Percentiles rank a stretch among this genome's conserved stretches.
These are phyloP conservation scores for Pristionchus mayeri DNA, from an alignment of 2,888 invertebrate genomes.

Conservation along the genomic window DNA sequence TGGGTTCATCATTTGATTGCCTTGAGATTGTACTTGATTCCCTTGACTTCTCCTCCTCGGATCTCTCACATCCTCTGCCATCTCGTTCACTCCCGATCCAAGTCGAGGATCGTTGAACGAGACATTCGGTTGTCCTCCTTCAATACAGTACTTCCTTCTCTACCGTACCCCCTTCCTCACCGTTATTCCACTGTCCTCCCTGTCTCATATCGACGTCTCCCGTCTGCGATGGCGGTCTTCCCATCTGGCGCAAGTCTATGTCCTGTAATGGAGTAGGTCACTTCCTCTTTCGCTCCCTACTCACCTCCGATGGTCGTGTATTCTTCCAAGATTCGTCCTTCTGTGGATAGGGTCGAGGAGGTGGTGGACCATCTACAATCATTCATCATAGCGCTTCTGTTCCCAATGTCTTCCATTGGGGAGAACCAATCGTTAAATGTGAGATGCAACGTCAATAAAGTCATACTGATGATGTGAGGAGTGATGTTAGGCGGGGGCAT, in stretches of 20 bases:
- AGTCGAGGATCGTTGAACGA: slow-evolving; percentile 31
- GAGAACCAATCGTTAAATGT: neutral
- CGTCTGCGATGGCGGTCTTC: neutral
- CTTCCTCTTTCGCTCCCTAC: neutral
- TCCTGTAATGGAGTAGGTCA: neutral
- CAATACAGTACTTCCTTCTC: neutral
- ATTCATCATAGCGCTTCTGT: too few relatives aligned
- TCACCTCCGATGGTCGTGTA: slow-evolving; percentile 13
- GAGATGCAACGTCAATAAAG: too few relatives aligned
- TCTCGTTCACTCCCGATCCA: neutral
- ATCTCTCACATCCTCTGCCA: slow-evolving; percentile 46
- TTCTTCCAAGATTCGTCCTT: slow-evolving; percentile 49
- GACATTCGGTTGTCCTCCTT: neutral
- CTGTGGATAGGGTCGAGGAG: neutral
- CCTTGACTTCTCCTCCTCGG: slow-evolving; percentile 46
- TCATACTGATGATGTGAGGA: slow-evolving; percentile 24
- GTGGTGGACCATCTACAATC: slow-evolving; percentile 16
- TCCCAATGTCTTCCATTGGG: too few relatives aligned
- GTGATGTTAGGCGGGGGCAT: slow-evolving; percentile 4
- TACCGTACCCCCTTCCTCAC: neutral
- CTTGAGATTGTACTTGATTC: neutral
- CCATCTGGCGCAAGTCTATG: neutral
- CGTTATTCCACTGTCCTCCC: slow-evolving; percentile 12
- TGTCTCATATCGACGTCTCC: slow-evolving; percentile 46
- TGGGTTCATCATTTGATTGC: slow-evolving; percentile 26